Conservation (phyloP, 2,797 vertebrate species). For the Channallabes apus region DNA sequence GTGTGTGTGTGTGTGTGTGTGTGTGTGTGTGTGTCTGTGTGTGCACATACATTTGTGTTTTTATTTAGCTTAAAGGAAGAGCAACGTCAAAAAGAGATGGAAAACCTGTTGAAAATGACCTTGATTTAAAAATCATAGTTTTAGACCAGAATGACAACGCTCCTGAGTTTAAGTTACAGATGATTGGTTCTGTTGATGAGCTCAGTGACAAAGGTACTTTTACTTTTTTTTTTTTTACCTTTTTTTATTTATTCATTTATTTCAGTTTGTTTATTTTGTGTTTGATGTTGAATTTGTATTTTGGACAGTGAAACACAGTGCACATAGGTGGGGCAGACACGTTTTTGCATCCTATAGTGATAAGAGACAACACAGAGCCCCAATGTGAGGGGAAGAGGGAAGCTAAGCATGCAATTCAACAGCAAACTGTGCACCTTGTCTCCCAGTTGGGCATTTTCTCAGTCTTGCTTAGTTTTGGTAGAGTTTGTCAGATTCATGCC, state of each 20-base stretch:
- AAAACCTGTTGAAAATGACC: slow-evolving; percentile 46
- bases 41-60: slow-evolving; percentile 17
- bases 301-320: too few relatives aligned
- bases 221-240: background rate
- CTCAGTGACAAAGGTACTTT: slow-evolving; percentile 62
- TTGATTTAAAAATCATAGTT: slow-evolving; percentile 79
- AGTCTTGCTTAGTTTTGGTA: too few relatives aligned
- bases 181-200: slow-evolving; percentile 66
- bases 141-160: slow-evolving; percentile 83
- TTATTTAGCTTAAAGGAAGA: slow-evolving; percentile 77
- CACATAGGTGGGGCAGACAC: too few relatives aligned
- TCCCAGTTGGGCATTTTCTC: too few relatives aligned
- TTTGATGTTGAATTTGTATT: background rate
- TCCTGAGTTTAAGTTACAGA: slow-evolving; percentile 72
- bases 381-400: too few relatives aligned
- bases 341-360: too few relatives aligned
- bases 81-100: background rate
- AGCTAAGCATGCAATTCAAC: too few relatives aligned
- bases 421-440: too few relatives aligned
- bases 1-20: background rate
- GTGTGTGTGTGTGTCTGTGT: background rate
- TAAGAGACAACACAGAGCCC: too few relatives aligned
- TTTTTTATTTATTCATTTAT: background rate
- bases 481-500: too few relatives aligned
- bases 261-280: background rate